Conservation (phyloP, 2,113 vertebrate species). For the Takifugu bimaculatus region DNA sequence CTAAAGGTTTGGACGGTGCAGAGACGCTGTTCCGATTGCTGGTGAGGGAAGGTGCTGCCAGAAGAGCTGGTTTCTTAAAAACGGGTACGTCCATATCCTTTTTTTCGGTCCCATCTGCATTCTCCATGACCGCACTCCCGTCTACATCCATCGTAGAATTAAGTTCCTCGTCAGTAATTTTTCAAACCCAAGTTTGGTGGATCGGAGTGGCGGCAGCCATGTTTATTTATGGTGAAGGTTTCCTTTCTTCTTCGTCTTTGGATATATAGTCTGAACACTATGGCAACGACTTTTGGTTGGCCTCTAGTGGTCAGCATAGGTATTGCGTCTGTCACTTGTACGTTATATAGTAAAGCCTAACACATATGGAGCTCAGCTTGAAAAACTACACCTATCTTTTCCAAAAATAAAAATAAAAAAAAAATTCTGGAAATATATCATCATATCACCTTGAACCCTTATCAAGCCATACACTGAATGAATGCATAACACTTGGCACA, state of each 20-base stretch:
- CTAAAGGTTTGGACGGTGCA: conserved; percentile 10
- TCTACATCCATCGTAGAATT: conserved; percentile 23
- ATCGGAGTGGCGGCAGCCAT: conserved; percentile 51
- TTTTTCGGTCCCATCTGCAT: neutral
- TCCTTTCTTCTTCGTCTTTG: neutral
- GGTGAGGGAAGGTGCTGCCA: conserved; percentile 50
- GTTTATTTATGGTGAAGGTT: conserved; percentile 60
- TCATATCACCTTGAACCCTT: too few relatives aligned
- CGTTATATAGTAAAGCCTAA: too few relatives aligned
- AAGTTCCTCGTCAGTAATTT: conserved; percentile 18
- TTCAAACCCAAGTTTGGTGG: conserved; percentile 11
- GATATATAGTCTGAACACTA: neutral
- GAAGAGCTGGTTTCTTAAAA: conserved; percentile 74
- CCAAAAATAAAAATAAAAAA: too few relatives aligned
- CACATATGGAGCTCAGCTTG: too few relatives aligned
- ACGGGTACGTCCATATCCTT: neutral
- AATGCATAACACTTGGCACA: too few relatives aligned
- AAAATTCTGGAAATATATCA: too few relatives aligned
- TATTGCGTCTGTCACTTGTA: neutral
- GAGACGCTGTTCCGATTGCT: conserved; percentile 38
- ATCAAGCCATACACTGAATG: too few relatives aligned
- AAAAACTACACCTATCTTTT: too few relatives aligned
- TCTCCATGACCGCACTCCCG: neutral
- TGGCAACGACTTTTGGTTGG: neutral
- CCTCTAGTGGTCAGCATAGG: neutral